A percentile compares a stretch with the other conserved stretches of the same genome.
Conservation (phyloP, 2,797 vertebrate genomes). For the Holocentrus rufus region DNA sequence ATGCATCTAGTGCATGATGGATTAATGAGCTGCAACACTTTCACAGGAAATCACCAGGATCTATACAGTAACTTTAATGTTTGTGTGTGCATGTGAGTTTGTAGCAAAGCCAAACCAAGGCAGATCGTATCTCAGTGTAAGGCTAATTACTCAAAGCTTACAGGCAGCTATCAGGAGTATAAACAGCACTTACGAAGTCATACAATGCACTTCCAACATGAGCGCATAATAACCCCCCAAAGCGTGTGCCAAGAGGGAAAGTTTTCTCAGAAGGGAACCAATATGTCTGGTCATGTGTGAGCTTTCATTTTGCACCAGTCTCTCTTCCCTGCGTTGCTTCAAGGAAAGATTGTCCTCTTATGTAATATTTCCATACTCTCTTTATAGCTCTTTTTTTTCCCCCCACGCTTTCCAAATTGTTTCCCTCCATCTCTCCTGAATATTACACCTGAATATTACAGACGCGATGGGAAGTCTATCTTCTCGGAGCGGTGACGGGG, state of each 20-base stretch:
- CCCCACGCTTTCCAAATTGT: slow-evolving; percentile 1
- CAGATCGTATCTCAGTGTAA: slow-evolving; percentile 40
- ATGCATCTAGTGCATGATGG: slow-evolving; percentile 29
- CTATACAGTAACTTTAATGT: background rate
- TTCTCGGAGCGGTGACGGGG: slow-evolving; percentile 37
- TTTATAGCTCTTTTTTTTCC: slow-evolving; percentile 29
- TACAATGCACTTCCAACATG: slow-evolving; percentile 34
- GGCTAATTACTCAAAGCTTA: slow-evolving; percentile 45
- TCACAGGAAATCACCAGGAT: slow-evolving; percentile 16
- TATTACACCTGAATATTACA: slow-evolving; percentile 49
- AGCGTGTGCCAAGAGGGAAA: slow-evolving; percentile 35
- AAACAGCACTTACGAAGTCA: slow-evolving; percentile 53
- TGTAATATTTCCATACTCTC: slow-evolving; percentile 48
- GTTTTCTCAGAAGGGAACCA: slow-evolving; percentile 16
- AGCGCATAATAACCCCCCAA: slow-evolving; percentile 16
- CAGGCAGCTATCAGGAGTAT: slow-evolving; percentile 30
- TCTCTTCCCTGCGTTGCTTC: slow-evolving; percentile 30
- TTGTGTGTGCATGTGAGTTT: slow-evolving; percentile 5
- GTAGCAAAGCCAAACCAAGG: slow-evolving; percentile 9
- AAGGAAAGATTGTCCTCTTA: slow-evolving; percentile 52
- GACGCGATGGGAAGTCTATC: slow-evolving; percentile 61
- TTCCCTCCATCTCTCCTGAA: background rate
- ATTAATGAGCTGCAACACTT: slow-evolving; percentile 45
- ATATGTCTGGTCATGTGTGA: slow-evolving; percentile 19
- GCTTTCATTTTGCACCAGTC: slow-evolving; percentile 38